Conservation (phyloP, 2,888 invertebrate genomes). For the Tetrapedia diversipes region DNA sequence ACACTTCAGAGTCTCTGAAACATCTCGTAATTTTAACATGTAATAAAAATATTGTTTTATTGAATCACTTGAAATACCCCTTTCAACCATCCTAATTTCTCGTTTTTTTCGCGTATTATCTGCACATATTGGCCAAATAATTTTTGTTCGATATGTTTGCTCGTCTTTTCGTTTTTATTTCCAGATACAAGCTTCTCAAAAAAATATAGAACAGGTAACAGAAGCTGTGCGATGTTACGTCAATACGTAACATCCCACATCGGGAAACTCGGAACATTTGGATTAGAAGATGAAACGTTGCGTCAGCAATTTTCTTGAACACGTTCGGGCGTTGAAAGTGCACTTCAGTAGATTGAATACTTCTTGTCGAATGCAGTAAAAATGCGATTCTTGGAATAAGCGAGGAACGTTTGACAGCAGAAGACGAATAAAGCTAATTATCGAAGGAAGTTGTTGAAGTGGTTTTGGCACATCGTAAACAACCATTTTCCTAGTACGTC, state of each 20-base stretch:
- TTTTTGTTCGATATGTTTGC: not conserved
- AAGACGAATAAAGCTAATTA: not conserved
- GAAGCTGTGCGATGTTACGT: not conserved
- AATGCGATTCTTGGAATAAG: not conserved
- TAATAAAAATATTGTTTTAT: not conserved
- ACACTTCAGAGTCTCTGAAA: too few relatives aligned
- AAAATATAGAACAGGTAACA: not conserved
- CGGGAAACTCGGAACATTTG: not conserved
- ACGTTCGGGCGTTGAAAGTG: not conserved
- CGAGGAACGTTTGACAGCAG: not conserved
- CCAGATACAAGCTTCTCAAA: not conserved
- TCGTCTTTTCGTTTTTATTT: not conserved
- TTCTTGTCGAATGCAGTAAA: constrained; percentile 4
- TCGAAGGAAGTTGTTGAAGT: not conserved
- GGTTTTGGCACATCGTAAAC: not conserved
- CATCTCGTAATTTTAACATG: too few relatives aligned
- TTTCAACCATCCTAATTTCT: not conserved
- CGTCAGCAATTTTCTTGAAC: constrained; percentile 17
- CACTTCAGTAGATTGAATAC: constrained; percentile 13
- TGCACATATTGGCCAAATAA: not conserved
- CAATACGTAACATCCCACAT: not conserved
- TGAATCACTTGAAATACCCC: not conserved
- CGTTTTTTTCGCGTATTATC: not conserved
- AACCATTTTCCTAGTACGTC: not conserved
- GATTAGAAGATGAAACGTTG: not conserved